Evolutionary conservation across 2,113 vertebrate genomes (phyloP).

Genomic region (Herpetotheres cachinnans): DNA sequence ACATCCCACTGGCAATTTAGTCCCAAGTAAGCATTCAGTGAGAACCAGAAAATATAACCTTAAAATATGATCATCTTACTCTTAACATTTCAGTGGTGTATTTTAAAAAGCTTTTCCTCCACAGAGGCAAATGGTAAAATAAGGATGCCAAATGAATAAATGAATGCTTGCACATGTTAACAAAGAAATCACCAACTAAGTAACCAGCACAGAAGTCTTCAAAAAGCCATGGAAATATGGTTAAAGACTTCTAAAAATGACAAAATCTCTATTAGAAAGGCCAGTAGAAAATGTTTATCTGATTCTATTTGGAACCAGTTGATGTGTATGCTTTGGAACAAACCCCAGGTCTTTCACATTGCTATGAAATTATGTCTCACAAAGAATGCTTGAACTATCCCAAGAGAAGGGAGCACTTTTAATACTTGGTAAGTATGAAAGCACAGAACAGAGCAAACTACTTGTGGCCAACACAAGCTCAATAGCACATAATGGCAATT

Average conservation of each 20-base stretch:
- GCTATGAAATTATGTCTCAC: not conserved
- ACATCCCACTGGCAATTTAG: not conserved
- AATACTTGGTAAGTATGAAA: not conserved
- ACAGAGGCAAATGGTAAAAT: constrained; percentile 25
- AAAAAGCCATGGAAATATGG: not conserved
- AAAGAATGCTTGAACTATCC: not conserved
- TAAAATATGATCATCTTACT: constrained; percentile 21
- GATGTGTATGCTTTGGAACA: not conserved
- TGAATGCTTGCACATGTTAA: not conserved
- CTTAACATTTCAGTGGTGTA: constrained; percentile 22
- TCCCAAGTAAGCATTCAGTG: not conserved
- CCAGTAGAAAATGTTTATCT: not conserved
- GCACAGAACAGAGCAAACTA: not conserved
- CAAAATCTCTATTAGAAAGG: not conserved
- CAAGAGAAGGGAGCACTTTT: not conserved
- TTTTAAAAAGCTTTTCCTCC: constrained; percentile 44
- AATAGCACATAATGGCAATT: not conserved
- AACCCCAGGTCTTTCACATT: not conserved
- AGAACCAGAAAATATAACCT: constrained; percentile 29
- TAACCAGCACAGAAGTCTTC: not conserved
- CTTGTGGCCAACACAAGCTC: not conserved
- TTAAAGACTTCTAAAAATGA: not conserved
- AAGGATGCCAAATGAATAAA: constrained; percentile 24
- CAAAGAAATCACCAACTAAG: constrained; percentile 10
- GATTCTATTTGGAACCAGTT: not conserved